Evolutionary conservation across 2,113 vertebrate genomes (phyloP).

Genomic region (Daboia siamensis): DNA sequence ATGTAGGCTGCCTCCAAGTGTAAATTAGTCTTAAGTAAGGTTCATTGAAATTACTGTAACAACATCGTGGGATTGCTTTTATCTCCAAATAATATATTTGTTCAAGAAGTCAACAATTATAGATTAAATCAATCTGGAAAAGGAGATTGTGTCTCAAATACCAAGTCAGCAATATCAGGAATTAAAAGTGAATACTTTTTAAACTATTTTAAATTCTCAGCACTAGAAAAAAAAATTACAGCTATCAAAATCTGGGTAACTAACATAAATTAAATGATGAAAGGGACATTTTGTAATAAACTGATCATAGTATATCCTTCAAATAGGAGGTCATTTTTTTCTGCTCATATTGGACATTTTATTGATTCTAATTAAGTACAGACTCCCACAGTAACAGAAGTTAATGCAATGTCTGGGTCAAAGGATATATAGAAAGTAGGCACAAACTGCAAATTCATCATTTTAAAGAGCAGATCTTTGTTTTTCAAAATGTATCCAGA

Average conservation of each 20-base stretch:
- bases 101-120: not conserved
- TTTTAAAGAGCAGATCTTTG: constrained; percentile 14
- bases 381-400: constrained; percentile 42
- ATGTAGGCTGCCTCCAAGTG: not conserved
- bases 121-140: not conserved
- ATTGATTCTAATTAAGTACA: constrained; percentile 62
- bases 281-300: constrained; percentile 3
- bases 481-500: not conserved
- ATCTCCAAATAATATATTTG: not conserved
- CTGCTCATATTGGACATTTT: constrained; percentile 19
- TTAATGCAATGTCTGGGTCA: constrained; percentile 37
- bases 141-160: not conserved
- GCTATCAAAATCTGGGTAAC: not conserved
- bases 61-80: not conserved
- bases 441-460: not conserved
- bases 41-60: not conserved
- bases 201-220: not conserved
- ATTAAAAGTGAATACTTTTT: not conserved
- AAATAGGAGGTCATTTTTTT: constrained; percentile 51
- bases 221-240: not conserved
- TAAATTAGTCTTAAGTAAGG: not conserved
- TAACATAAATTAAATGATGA: not conserved
- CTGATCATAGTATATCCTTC: constrained; percentile 28
- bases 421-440: not conserved
- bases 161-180: not conserved